Evolutionary conservation across 2,888 invertebrate genomes (phyloP).

Genomic region (Ophion obscuratus): DNA sequence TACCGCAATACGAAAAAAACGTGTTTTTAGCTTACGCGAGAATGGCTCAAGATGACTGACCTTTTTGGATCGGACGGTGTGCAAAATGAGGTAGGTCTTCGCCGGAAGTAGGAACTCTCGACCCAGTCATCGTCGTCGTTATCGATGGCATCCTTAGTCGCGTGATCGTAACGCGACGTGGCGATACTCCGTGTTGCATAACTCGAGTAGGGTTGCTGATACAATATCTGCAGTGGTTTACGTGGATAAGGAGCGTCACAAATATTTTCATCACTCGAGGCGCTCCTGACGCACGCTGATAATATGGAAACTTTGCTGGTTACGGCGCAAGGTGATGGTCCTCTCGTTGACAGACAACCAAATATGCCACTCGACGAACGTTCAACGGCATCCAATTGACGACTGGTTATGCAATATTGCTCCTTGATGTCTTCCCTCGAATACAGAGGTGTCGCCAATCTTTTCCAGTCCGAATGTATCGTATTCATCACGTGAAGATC

Average conservation of each 20-base stretch:
- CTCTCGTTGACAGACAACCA: constrained; percentile 93
- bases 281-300: constrained; percentile 94
- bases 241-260: constrained; percentile 93
- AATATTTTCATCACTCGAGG: constrained; percentile 95
- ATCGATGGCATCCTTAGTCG: constrained; percentile 78
- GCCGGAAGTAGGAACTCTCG: constrained; percentile 92
- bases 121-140: constrained; percentile 89
- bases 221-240: constrained; percentile 79
- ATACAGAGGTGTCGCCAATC: constrained; percentile 87
- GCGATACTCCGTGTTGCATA: constrained; percentile 63
- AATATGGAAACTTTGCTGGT: constrained; percentile 89
- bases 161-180: constrained; percentile 74
- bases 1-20: not conserved
- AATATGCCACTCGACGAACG: constrained; percentile 89
- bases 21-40: not conserved
- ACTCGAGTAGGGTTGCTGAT: constrained; percentile 80
- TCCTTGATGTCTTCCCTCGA: constrained; percentile 96
- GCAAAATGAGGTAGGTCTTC: constrained; percentile 91
- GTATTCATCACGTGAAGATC: constrained; percentile 85
- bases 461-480: constrained; percentile 84
- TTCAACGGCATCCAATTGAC: constrained; percentile 94
- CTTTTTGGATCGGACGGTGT: constrained; percentile 90
- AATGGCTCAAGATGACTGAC: constrained; percentile 69
- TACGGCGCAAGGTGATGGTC: constrained; percentile 88
- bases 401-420: constrained; percentile 97